A percentile compares a stretch with the other conserved stretches of the same genome.
phyloP scores from a whole-genome alignment of 2,888 invertebrate genomes.

The Troilus luridus region DNA sequence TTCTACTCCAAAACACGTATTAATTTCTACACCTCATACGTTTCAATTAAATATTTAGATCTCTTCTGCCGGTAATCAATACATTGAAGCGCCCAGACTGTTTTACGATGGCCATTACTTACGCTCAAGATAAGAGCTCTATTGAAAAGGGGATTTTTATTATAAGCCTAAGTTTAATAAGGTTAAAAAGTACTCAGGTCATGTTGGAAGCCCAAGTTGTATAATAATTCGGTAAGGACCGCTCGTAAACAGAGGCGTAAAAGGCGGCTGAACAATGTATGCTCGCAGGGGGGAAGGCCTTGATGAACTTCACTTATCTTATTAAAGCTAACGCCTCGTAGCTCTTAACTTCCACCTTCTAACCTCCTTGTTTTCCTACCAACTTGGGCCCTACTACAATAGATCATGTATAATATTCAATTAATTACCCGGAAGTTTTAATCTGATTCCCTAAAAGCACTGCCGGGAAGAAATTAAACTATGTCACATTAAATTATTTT shows the following conservation, averaged over 20 bases:
- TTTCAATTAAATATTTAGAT: neutral
- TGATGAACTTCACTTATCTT: slow-evolving; percentile 48
- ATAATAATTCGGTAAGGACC: slow-evolving; percentile 27
- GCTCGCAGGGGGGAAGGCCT: slow-evolving; percentile 3
- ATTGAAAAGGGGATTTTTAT: neutral
- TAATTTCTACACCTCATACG: too few relatives aligned
- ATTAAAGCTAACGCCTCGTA: slow-evolving; percentile 36
- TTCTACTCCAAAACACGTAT: too few relatives aligned
- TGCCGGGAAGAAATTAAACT: slow-evolving; percentile 3
- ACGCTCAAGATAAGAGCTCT: neutral
- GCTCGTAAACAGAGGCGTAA: slow-evolving; percentile 31
- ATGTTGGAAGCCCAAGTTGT: neutral
- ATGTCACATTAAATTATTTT: neutral
- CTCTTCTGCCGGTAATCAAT: neutral
- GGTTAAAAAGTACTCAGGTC: slow-evolving; percentile 13
- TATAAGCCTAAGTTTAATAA: neutral
- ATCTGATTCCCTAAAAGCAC: neutral
- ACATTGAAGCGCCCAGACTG: neutral
- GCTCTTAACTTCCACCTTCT: slow-evolving; percentile 39
- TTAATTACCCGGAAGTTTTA: slow-evolving; percentile 4
- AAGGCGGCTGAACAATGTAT: slow-evolving; percentile 37
- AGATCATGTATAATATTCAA: slow-evolving; percentile 18
- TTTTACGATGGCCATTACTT: neutral
- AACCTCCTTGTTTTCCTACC: slow-evolving; percentile 32
- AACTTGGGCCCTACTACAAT: slow-evolving; percentile 14